Evolutionary conservation across 2,113 vertebrate genomes (phyloP).

Genomic region (Apeltes quadracus): DNA sequence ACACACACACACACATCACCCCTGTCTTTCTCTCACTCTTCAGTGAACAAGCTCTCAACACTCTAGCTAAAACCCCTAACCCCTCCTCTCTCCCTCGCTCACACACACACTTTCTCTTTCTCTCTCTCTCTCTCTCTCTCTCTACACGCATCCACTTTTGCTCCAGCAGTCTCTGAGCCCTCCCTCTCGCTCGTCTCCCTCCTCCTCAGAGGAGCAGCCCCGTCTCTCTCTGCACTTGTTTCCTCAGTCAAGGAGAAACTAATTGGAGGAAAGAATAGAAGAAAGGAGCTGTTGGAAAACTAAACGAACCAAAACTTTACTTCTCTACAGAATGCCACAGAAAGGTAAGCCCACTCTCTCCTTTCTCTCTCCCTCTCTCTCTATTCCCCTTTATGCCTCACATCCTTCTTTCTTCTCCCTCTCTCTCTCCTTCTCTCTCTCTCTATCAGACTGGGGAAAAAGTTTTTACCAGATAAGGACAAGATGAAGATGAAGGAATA

Average conservation of each 20-base stretch:
- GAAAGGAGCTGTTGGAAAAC: constrained; percentile 70
- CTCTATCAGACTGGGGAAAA: constrained; percentile 13
- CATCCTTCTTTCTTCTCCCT: not conserved
- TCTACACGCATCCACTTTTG: constrained; percentile 8
- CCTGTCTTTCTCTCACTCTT: not conserved
- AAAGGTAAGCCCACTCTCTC: constrained; percentile 84
- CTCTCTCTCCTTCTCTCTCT: constrained; percentile 4
- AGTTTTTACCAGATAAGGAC: not conserved
- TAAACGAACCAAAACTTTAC: constrained; percentile 62
- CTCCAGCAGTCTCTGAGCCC: constrained; percentile 15
- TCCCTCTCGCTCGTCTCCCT: constrained; percentile 43
- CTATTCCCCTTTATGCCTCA: not conserved
- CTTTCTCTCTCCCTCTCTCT: constrained; percentile 2
- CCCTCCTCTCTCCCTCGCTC: not conserved
- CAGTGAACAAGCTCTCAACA: constrained; percentile 11
- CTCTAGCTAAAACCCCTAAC: constrained; percentile 4
- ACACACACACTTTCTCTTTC: not conserved
- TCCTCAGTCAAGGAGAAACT: constrained; percentile 79
- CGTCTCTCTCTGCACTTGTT: constrained; percentile 68
- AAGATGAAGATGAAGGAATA: not conserved
- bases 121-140: constrained; percentile 6
- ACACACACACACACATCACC: not conserved
- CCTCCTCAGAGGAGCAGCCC: constrained; percentile 63
- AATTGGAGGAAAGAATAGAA: constrained; percentile 74
- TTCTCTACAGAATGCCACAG: constrained; percentile 87